Conservation (phyloP, 2,888 invertebrate genomes). For the Mesoligia furuncula region DNA sequence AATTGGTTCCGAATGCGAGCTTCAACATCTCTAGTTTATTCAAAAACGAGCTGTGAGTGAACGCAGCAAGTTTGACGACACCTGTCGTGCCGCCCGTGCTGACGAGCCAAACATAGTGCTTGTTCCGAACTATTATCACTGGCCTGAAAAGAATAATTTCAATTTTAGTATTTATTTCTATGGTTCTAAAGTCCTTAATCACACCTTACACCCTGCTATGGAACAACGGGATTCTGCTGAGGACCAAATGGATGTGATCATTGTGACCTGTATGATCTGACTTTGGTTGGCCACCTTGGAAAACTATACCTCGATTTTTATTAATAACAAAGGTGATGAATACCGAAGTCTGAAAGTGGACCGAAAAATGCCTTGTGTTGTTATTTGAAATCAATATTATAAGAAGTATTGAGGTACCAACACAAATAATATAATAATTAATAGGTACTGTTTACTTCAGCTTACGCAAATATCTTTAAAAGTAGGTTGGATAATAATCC, state of each 20-base stretch:
- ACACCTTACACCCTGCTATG: background rate
- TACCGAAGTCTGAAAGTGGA: background rate
- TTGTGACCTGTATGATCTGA: background rate
- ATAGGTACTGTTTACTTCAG: too few species aligned
- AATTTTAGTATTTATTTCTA: background rate
- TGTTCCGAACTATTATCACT: constrained; percentile 74
- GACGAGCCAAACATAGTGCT: constrained; percentile 75
- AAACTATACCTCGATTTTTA: background rate
- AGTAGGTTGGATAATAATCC: too few species aligned
- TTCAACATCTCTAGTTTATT: constrained; percentile 59
- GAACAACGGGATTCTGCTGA: background rate
- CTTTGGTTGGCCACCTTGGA: background rate
- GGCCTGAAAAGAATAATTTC: constrained; percentile 69
- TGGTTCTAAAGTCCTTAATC: background rate
- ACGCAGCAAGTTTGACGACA: constrained; percentile 77
- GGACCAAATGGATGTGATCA: background rate
- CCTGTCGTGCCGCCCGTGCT: constrained; percentile 83
- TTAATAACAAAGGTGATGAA: too few species aligned
- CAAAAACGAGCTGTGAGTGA: constrained; percentile 71
- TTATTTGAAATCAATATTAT: too few species aligned
- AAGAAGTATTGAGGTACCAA: too few species aligned
- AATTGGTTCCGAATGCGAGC: background rate
- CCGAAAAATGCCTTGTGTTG: background rate
- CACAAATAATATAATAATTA: too few species aligned
- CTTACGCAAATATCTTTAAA: too few species aligned